These are phyloP conservation scores for Lytechinus variegatus DNA, from an alignment of 35 echinoderm and acorn worm species.

Conservation along the genomic window DNA sequence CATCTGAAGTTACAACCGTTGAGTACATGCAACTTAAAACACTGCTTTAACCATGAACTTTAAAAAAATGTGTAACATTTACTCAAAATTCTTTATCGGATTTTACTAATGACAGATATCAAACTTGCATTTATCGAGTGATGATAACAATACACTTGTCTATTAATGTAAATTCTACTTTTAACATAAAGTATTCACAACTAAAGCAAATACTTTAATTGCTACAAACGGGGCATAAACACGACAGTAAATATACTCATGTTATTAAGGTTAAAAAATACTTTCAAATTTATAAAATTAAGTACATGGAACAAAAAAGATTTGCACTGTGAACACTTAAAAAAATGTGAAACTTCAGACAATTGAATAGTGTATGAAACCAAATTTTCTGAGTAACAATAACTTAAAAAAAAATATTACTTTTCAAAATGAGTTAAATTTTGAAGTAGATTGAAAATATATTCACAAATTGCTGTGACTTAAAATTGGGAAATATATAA, in stretches of 20 bases:
- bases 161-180: too few relatives aligned
- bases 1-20: conserved; percentile 4
- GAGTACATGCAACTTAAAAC: conserved; percentile 16
- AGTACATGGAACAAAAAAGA: too few relatives aligned
- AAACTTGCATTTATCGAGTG: conserved; percentile 37
- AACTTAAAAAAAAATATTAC: too few relatives aligned
- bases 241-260: too few relatives aligned
- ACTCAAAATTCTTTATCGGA: conserved; percentile 29
- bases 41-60: conserved; percentile 16
- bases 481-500: conserved; percentile 31
- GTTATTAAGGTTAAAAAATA: too few relatives aligned
- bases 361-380: conserved; percentile 45
- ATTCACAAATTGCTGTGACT: conserved; percentile 30
- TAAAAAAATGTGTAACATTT: background rate
- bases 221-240: too few relatives aligned
- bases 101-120: conserved; percentile 25
- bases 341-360: conserved; percentile 26
- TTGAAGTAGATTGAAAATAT: conserved; percentile 34
- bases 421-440: conserved; percentile 32
- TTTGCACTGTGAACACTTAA: conserved; percentile 44
- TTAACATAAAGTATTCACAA: too few relatives aligned
- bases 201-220: too few relatives aligned
- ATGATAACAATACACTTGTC: too few relatives aligned
- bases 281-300: too few relatives aligned
- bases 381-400: conserved; percentile 42